These are phyloP conservation scores for Choreutis nemorana DNA, from an alignment of 2,888 invertebrate species.

Conservation along the genomic window DNA sequence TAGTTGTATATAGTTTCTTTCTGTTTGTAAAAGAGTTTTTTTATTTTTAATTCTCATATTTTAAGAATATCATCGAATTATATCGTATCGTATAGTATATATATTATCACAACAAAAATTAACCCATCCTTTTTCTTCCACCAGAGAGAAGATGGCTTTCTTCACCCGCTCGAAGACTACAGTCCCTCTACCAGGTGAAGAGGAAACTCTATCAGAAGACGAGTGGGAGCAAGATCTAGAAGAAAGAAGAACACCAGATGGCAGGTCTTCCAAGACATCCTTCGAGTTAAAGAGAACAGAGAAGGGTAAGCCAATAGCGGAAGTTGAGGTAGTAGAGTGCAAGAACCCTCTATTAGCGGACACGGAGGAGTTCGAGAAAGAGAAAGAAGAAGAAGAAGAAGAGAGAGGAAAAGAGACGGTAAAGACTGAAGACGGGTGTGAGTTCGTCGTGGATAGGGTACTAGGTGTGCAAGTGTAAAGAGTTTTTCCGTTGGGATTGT, in stretches of 20 bases:
- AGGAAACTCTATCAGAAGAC: constrained; percentile 62
- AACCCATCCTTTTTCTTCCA: constrained; percentile 14
- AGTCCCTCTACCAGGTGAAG: constrained; percentile 78
- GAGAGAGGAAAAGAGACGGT: constrained; percentile 33
- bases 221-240: constrained; percentile 57
- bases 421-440: constrained; percentile 70
- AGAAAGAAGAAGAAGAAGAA: constrained; percentile 21
- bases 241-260: constrained; percentile 51
- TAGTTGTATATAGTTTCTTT: too few species aligned
- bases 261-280: constrained; percentile 52
- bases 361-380: neutral
- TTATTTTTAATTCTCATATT: too few species aligned
- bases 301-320: constrained; percentile 3
- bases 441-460: constrained; percentile 84
- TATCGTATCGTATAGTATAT: too few species aligned
- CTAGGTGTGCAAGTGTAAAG: constrained; percentile 87
- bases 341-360: too few species aligned
- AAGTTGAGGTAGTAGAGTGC: constrained; percentile 1
- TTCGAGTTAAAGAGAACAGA: constrained; percentile 25
- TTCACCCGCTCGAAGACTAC: constrained; percentile 84
- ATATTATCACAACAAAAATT: too few species aligned
- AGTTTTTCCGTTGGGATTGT: too few species aligned
- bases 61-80: too few species aligned
- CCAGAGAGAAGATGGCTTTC: constrained; percentile 97
- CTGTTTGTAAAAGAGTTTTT: constrained; percentile 5